Conservation (phyloP, 2,797 vertebrate genomes). For the Sebastes baramenuke region DNA sequence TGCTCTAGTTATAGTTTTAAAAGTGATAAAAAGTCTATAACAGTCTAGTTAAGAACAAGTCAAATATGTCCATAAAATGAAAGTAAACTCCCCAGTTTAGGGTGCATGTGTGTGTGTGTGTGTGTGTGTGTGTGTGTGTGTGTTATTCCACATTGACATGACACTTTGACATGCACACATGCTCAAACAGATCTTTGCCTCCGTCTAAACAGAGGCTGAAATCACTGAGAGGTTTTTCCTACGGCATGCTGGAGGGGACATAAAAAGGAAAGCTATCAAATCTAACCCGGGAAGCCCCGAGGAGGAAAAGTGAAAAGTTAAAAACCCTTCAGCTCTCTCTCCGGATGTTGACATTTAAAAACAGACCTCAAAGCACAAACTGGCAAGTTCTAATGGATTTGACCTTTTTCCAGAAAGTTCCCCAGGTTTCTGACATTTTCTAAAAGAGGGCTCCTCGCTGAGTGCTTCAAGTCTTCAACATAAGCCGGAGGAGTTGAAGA, state of each 20-base stretch:
- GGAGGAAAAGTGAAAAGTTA: background rate
- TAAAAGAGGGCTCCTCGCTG: conserved; percentile 1
- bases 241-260: background rate
- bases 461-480: background rate
- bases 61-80: background rate
- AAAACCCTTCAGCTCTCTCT: conserved; percentile 5
- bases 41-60: background rate
- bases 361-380: conserved; percentile 14
- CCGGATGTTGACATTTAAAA: conserved; percentile 54
- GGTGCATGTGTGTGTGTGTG: background rate
- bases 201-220: conserved; percentile 6
- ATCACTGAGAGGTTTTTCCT: background rate
- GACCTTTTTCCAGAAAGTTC: conserved; percentile 46
- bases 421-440: conserved; percentile 43
- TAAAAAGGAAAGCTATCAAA: background rate
- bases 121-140: background rate
- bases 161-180: conserved; percentile 15
- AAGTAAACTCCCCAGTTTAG: background rate
- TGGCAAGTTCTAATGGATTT: conserved; percentile 29
- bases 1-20: background rate
- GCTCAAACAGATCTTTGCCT: conserved; percentile 23
- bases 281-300: background rate
- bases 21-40: background rate
- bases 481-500: background rate
- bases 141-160: background rate